Evolutionary conservation across 2,113 vertebrate species (phyloP), one percentile per base, ranked within the genome.

Genomic region (Tetrao urogallus): DNA sequence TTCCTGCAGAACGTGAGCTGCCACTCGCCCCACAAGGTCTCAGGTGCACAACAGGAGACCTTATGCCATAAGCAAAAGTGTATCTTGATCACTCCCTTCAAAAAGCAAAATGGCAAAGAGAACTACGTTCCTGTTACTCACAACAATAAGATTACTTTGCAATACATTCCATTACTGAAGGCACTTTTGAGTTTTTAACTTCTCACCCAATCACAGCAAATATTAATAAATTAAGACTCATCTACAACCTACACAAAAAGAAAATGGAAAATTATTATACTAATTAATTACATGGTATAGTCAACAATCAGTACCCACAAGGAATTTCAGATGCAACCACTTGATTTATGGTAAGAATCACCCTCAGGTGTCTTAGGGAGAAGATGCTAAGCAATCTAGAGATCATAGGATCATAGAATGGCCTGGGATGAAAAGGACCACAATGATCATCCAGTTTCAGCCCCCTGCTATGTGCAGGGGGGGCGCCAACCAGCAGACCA

Each of bases 321-420:
- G 63, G 17, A 40, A 78, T 90, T 93, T 92, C 77, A 89, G 82
- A 91, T 61, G 36, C 74, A 95, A 60, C n/a, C 69, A 69, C 24
- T 19, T 85, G 19, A 76, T 54, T 84, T 84, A 52, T 40, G 65
- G 1, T 32, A 50, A 56, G 67, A 84, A 76, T 36, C 38, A 72
- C 22, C 66, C 61, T n/a, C 36, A 30, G 70, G 40, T 72, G 25
- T 66, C 17, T 16, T 9, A 60, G 45, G 45, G 71, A 66, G 45
- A 90, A 86, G n/a, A 77, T 89, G 28, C 48, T 47, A 47, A 86
- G n/a, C 81, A 57, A 30, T 28, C 57, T 57, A 24, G 56, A 60
- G 65, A 78, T 71, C 42, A 43, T 43, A 17, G 42, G 16, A 43
- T 43, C 42, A 43, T 43, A 43, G 42, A 43, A 43, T 43, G 42